Conservation (phyloP, 2,888 invertebrate genomes). For the Pemphredon lugubris region DNA sequence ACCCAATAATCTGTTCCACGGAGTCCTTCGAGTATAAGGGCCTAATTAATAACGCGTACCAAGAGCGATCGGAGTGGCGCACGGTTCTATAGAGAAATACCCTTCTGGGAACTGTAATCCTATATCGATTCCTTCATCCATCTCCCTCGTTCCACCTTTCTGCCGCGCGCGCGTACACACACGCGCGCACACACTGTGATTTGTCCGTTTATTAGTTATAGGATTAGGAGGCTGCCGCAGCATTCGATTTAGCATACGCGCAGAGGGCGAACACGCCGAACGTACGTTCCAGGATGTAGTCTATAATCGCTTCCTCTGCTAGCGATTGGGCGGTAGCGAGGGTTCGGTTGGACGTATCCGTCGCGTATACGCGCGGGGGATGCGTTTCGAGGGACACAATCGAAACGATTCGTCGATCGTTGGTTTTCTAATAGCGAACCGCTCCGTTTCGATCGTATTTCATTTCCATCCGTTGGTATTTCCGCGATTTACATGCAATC, state of each 20-base stretch:
- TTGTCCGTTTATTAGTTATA: slow-evolving; percentile 47
- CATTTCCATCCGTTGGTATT: too few species aligned
- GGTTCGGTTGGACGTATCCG: slow-evolving; percentile 69
- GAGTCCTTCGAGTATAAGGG: background rate
- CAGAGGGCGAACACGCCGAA: slow-evolving; percentile 56
- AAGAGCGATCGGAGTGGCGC: background rate
- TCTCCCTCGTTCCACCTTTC: background rate
- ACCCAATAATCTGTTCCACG: background rate
- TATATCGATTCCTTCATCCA: slow-evolving; percentile 1
- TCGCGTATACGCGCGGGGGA: slow-evolving; percentile 55
- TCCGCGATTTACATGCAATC: background rate
- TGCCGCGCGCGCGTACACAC: background rate
- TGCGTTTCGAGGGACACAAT: slow-evolving; percentile 64
- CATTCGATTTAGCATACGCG: slow-evolving; percentile 62
- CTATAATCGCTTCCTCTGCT: slow-evolving; percentile 76
- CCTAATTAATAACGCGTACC: slow-evolving; percentile 16
- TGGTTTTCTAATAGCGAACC: slow-evolving; percentile 70
- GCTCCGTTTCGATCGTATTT: slow-evolving; percentile 8
- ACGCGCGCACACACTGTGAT: slow-evolving; percentile 23
- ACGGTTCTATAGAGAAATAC: background rate
- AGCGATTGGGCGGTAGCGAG: slow-evolving; percentile 69
- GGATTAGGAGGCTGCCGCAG: slow-evolving; percentile 54
- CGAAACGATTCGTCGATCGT: slow-evolving; percentile 74
- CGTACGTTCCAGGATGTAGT: slow-evolving; percentile 76
- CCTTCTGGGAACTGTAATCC: background rate